Percentiles rank a stretch among this genome's conserved stretches.
These are phyloP conservation scores for Castor canadensis DNA, from an alignment of 2,113 vertebrate genomes.

Conservation along the genomic window DNA sequence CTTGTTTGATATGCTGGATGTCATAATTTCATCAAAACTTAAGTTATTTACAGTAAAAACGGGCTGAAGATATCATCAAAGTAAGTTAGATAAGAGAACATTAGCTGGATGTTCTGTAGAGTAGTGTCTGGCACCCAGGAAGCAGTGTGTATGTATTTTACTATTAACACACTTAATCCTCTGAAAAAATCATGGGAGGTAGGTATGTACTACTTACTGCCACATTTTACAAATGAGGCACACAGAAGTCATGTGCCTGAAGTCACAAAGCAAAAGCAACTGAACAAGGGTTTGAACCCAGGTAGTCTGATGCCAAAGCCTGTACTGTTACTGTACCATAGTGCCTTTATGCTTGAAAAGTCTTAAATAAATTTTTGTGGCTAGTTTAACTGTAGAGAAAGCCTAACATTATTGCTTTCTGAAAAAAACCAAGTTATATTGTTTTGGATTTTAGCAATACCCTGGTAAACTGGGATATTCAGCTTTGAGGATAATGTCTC, in stretches of 20 bases:
- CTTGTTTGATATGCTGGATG: neutral
- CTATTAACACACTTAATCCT: neutral
- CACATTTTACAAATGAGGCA: neutral
- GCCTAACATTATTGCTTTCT: neutral
- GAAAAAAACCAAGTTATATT: neutral
- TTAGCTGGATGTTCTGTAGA: neutral
- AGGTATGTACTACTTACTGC: neutral
- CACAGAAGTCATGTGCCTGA: neutral
- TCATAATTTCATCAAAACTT: neutral
- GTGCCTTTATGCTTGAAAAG: neutral
- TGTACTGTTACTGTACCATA: neutral
- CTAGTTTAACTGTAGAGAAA: neutral
- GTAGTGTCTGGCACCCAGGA: neutral
- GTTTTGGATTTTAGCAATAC: conserved; percentile 27
- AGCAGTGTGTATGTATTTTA: neutral
- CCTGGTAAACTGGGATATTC: neutral
- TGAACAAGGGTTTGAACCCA: neutral
- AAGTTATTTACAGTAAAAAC: neutral
- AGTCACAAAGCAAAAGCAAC: conserved; percentile 1
- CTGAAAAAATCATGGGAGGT: neutral
- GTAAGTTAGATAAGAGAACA: neutral
- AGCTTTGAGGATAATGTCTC: neutral
- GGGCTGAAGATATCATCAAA: neutral
- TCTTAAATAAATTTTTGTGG: neutral
- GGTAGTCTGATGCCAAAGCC: neutral